Percentiles rank a stretch among this genome's conserved stretches.
Evolutionary conservation across 1,140 invertebrate species (phyloP).

Genomic region (Diuraphis noxia): DNA sequence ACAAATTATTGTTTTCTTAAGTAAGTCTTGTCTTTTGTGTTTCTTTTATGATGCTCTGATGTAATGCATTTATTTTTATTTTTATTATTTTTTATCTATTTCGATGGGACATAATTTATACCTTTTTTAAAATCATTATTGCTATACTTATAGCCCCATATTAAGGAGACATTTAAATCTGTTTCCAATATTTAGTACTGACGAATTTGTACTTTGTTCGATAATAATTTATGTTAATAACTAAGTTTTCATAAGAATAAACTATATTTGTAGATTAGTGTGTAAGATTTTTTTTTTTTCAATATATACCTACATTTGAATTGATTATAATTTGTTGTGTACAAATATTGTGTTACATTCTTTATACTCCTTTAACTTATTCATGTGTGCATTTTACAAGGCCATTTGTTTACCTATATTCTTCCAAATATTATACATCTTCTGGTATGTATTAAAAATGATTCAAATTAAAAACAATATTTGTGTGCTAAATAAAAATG

Average conservation of each 20-base stretch:
- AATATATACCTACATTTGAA: background rate
- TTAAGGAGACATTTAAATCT: background rate
- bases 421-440: background rate
- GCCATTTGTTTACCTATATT: background rate
- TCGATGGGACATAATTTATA: background rate
- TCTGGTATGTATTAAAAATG: background rate
- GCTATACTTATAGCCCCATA: background rate
- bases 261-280: conserved; percentile 9
- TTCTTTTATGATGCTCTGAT: background rate
- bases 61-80: background rate
- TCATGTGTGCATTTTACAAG: background rate
- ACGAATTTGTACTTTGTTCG: background rate
- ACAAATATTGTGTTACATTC: background rate
- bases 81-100: conserved; percentile 17
- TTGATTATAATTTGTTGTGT: background rate
- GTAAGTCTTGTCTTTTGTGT: conserved; percentile 27
- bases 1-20: background rate
- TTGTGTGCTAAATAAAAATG: background rate
- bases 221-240: background rate
- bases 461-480: background rate
- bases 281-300: background rate
- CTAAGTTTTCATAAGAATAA: background rate
- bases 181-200: conserved; percentile 35
- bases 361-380: background rate
- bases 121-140: background rate